Percentiles rank a stretch among this genome's conserved stretches.
These are phyloP conservation scores for Norana najaformis DNA, from an alignment of 2,888 invertebrate species.

Conservation along the genomic window DNA sequence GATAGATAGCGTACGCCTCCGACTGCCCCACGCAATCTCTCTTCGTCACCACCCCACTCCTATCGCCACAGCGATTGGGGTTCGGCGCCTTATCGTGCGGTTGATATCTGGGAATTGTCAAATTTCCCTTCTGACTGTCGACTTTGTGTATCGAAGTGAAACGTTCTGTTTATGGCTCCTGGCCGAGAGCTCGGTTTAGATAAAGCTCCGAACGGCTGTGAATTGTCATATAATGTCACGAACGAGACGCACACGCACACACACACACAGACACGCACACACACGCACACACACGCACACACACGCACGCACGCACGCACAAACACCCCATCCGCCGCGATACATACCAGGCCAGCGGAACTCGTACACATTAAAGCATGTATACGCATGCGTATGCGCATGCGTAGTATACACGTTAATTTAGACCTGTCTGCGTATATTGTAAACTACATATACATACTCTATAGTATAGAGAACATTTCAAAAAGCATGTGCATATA, in stretches of 20 bases:
- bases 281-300: background rate
- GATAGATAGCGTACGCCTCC: background rate
- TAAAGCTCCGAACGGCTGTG: background rate
- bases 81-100: background rate
- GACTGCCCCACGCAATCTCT: background rate
- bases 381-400: too few species aligned
- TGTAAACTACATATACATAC: too few species aligned
- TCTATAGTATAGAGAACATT: background rate
- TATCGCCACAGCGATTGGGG: background rate
- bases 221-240: background rate
- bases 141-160: background rate
- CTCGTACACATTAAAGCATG: too few species aligned
- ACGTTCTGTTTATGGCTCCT: background rate
- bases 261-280: background rate
- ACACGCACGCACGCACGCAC: background rate
- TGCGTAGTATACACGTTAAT: too few species aligned
- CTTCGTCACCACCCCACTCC: background rate
- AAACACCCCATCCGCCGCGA: background rate
- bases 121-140: background rate
- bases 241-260: background rate
- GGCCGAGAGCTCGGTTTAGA: background rate
- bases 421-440: background rate
- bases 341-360: too few species aligned
- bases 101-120: slow-evolving; percentile 4
- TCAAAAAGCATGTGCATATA: background rate